Percentiles rank a stretch among this genome's conserved stretches.
phyloP scores from a whole-genome alignment of 1,140 invertebrate genomes.

The Ptiloglossa arizonensis region DNA sequence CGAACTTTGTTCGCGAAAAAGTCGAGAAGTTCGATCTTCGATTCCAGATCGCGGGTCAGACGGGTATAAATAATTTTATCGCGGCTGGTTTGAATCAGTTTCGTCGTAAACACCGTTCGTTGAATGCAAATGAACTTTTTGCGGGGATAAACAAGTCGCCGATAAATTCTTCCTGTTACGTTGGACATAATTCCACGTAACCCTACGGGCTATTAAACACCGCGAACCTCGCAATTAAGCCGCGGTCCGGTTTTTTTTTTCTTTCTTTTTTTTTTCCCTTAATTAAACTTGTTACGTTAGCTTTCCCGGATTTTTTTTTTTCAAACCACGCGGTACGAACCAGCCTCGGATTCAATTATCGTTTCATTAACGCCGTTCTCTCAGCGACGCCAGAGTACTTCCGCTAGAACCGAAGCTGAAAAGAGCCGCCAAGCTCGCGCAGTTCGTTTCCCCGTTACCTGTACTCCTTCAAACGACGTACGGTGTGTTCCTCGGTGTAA shows the following conservation, averaged over 20 bases:
- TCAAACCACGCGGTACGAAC: not conserved
- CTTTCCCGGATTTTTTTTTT: not conserved
- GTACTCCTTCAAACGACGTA: slow-evolving; percentile 81
- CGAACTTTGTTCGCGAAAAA: too few relatives aligned
- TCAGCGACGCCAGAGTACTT: not conserved
- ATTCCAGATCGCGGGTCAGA: too few relatives aligned
- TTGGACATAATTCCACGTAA: not conserved
- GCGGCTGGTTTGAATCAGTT: not conserved
- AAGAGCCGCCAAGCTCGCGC: not conserved
- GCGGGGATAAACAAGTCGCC: not conserved
- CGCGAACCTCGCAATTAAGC: not conserved
- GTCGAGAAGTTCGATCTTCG: too few relatives aligned
- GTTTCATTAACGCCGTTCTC: not conserved
- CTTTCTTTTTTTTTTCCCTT: too few relatives aligned
- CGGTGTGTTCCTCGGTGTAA: slow-evolving; percentile 82
- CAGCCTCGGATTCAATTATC: not conserved
- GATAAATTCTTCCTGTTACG: slow-evolving; percentile 2
- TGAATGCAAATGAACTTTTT: not conserved
- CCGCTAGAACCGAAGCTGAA: not conserved
- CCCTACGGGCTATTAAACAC: slow-evolving; percentile 3
- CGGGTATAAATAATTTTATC: not conserved
- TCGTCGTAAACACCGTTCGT: not conserved
- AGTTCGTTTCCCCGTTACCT: slow-evolving; percentile 63
- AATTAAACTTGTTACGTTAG: not conserved
- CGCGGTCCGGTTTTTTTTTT: too few relatives aligned